Evolutionary conservation across 2,797 vertebrate species (phyloP).

Genomic region (Chloroceryle amazona): DNA sequence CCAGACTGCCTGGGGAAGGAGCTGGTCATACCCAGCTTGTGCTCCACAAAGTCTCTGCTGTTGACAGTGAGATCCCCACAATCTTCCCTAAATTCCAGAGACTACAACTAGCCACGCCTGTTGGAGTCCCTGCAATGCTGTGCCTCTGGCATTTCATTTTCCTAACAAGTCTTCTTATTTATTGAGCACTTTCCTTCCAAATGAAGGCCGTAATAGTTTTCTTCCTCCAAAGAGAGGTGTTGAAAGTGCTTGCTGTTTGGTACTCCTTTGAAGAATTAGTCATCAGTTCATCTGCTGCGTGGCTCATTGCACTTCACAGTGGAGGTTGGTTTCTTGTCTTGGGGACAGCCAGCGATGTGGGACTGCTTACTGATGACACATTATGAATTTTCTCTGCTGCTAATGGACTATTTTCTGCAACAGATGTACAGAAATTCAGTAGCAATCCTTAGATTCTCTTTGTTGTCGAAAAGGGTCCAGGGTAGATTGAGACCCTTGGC

Average conservation of each 20-base stretch:
- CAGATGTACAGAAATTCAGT: background rate
- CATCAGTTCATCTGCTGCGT: background rate
- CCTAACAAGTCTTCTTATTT: background rate
- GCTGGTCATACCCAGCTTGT: background rate
- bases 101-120: fast-evolving
- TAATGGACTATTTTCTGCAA: background rate
- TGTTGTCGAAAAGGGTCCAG: background rate
- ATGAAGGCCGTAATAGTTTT: background rate
- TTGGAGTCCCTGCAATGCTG: background rate
- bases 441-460: background rate
- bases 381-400: background rate
- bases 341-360: fast-evolving
- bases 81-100: background rate
- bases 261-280: background rate
- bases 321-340: background rate
- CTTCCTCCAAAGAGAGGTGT: background rate
- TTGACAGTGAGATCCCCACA: background rate
- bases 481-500: background rate
- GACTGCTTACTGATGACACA: background rate
- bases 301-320: background rate
- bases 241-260: background rate
- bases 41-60: background rate
- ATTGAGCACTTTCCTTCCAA: background rate
- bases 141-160: background rate
- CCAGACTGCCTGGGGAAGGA: fast-evolving